These are phyloP conservation scores for Icerya purchasi DNA, from an alignment of 2,888 invertebrate species.

Conservation along the genomic window DNA sequence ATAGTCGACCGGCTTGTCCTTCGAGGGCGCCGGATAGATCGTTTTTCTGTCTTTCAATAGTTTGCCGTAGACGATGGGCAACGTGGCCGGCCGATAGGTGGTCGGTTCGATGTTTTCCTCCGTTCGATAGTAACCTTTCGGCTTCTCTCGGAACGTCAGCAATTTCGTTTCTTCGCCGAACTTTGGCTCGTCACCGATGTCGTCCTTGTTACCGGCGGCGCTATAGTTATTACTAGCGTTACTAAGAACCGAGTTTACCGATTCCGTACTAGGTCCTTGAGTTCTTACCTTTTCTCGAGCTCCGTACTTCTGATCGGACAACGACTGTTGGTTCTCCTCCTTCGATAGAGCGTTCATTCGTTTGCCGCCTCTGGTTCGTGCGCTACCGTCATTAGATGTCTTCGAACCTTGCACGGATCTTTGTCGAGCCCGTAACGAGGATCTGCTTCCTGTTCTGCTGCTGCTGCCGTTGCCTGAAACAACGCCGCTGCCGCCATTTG, in stretches of 20 bases:
- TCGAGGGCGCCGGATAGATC: no score
- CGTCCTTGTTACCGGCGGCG: not conserved
- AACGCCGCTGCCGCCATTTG: not conserved
- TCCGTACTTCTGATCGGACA: no score
- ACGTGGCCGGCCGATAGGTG: constrained; percentile 11
- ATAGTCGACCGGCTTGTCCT: not conserved
- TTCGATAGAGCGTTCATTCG: not conserved
- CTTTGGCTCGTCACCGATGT: not conserved
- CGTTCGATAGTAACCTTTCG: not conserved
- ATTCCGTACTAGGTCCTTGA: not conserved
- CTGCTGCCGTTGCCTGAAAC: not conserved
- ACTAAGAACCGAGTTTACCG: not conserved
- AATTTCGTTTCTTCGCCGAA: not conserved
- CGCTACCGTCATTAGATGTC: not conserved
- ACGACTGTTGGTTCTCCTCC: no score
- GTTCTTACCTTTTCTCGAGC: not conserved
- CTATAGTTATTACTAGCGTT: not conserved
- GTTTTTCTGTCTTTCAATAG: no score
- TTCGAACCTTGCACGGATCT: not conserved
- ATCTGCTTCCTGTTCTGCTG: not conserved
- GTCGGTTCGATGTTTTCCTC: constrained; percentile 12
- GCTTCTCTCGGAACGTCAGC: not conserved
- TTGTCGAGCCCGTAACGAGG: not conserved
- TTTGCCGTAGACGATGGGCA: no score
- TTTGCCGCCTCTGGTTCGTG: not conserved